Evolutionary conservation across 2,797 vertebrate genomes (phyloP), one percentile per base, ranked within the genome.

Genomic region (Momotus momota): DNA sequence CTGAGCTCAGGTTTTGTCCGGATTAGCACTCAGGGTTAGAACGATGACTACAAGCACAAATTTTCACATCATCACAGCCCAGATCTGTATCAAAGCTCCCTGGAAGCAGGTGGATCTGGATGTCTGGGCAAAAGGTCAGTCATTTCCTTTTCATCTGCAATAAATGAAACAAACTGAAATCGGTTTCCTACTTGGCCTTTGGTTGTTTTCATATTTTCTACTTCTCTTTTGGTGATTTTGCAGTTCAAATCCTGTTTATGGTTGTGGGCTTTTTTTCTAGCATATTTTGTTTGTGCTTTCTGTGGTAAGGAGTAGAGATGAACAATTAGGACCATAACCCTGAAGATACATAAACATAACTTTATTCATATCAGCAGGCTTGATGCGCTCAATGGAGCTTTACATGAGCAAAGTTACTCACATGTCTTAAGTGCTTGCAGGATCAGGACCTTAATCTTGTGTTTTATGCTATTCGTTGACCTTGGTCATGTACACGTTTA

Each of bases 371-470:
- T 80, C 66, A 94, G 52, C 40, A 90, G 49, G 51, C 61, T 74
- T 0, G 0, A 20, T 67, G 52, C 19, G 73, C 67, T 48, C 81
- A 74, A 72, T 1, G 5, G 71, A 90, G 86, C 71, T 70, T 86
- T 86, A 88, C 94, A 90, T 17, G 45, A 90, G 41, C 61, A 85
- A 94, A 95, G 91, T 94, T 96, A 80, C 81, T 95, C 86, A 71
- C 81, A 48, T 82, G 75, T 90, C 90, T 88, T 65, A 73, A 93
- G 70, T 84, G 72, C 92, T 86, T 95, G 91, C 90, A 91, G 82
- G 80, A 95, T 92, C 96, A 95, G 94, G 89, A 95, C 94, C 94
- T 96, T 97, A 93, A 97, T 97, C 95, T 96, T 82, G 88, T 93
- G 90, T 64, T 96, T 96, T 94, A 97, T 91, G 94, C 94, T 89